Conservation (phyloP, 2,113 vertebrate genomes). For the Numida meleagris region DNA sequence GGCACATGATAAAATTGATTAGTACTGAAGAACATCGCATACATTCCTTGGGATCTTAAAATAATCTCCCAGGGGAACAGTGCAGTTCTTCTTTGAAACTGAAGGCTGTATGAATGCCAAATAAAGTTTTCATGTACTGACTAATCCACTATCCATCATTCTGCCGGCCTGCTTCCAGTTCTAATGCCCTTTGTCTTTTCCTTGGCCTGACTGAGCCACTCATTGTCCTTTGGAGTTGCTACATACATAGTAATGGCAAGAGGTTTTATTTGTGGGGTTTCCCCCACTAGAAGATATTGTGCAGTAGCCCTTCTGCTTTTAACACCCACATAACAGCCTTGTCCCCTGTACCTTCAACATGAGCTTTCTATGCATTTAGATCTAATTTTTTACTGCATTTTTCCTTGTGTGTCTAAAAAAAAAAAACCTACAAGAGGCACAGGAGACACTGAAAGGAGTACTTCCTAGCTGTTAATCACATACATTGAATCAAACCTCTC, state of each 20-base stretch:
- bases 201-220: not conserved
- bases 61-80: conserved; percentile 57
- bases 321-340: not conserved
- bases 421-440: not conserved
- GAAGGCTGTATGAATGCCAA: conserved; percentile 10
- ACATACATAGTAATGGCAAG: not conserved
- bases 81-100: conserved; percentile 15
- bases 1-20: not conserved
- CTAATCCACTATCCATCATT: conserved; percentile 30
- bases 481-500: not conserved
- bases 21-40: not conserved
- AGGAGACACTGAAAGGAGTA: not conserved
- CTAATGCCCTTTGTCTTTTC: not conserved
- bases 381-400: not conserved
- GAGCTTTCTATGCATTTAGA: not conserved
- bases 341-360: not conserved
- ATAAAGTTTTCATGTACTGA: conserved; percentile 28
- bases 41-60: conserved; percentile 51
- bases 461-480: not conserved
- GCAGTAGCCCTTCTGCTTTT: not conserved
- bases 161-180: not conserved
- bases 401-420: not conserved
- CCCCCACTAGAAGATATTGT: not conserved
- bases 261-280: not conserved
- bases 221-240: not conserved